Percentiles rank a stretch among this genome's conserved stretches.
Conservation (phyloP, 2,888 invertebrate genomes). For the Campopleginae sp. region DNA sequence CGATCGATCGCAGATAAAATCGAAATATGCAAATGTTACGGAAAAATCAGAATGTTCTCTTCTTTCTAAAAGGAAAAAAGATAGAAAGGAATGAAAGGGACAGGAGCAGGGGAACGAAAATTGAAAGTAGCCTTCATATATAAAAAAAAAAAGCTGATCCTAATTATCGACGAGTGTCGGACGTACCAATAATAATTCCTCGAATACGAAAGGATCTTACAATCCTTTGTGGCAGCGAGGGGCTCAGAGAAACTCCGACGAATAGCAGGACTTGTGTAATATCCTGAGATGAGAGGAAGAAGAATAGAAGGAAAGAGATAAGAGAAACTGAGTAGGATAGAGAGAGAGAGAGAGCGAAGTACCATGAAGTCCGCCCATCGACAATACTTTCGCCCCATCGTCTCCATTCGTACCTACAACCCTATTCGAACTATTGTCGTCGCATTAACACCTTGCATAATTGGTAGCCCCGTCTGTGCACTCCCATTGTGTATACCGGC, state of each 20-base stretch:
- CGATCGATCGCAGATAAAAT: constrained; percentile 66
- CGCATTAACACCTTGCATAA: constrained; percentile 84
- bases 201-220: constrained; percentile 45
- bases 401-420: constrained; percentile 71
- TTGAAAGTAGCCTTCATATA: background rate
- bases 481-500: constrained; percentile 77
- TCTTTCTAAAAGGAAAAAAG: background rate
- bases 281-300: constrained; percentile 39
- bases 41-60: constrained; percentile 12
- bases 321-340: background rate
- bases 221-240: constrained; percentile 39
- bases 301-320: background rate
- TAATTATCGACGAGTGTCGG: constrained; percentile 75
- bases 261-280: constrained; percentile 44
- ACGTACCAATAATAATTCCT: constrained; percentile 74
- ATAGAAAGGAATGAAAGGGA: too few relatives aligned
- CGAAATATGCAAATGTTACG: constrained; percentile 72
- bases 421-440: constrained; percentile 79
- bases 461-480: constrained; percentile 75
- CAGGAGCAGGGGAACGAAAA: background rate
- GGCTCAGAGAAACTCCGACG: constrained; percentile 38
- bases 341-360: constrained; percentile 22
- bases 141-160: constrained; percentile 73
- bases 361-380: constrained; percentile 55
- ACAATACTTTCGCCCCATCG: constrained; percentile 68